A percentile compares a stretch with the other conserved stretches of the same genome.
Conservation (phyloP, 2,888 invertebrate species). For the Epinotia nisella region DNA sequence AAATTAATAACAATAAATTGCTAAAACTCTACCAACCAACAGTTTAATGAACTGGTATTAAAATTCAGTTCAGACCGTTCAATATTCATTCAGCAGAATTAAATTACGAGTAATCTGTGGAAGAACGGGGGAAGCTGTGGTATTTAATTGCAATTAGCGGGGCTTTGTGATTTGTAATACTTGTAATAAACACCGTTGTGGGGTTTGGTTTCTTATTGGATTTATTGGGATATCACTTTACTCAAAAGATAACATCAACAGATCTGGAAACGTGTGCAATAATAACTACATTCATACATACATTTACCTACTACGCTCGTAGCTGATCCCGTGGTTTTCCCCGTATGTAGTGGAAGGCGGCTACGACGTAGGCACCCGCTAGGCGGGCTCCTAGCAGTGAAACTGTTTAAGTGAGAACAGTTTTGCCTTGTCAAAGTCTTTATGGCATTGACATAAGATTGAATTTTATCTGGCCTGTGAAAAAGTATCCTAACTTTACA, state of each 20-base stretch:
- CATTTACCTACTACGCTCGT: too few species aligned
- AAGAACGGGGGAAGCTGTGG: slow-evolving; percentile 21
- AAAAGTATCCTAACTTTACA: too few species aligned
- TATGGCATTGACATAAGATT: too few species aligned
- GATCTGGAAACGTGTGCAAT: too few species aligned
- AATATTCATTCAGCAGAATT: slow-evolving; percentile 40
- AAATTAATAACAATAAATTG: slow-evolving; percentile 34
- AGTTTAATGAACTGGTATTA: slow-evolving; percentile 42
- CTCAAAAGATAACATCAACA: background rate
- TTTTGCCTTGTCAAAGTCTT: too few species aligned
- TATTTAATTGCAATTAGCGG: slow-evolving; percentile 40
- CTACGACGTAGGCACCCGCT: too few species aligned
- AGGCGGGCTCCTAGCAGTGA: too few species aligned
- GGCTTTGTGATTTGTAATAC: background rate
- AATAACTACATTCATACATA: too few species aligned
- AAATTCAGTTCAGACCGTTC: slow-evolving; percentile 37
- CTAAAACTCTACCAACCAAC: slow-evolving; percentile 25
- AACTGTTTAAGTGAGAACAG: too few species aligned
- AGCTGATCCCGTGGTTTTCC: too few species aligned
- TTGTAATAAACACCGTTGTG: background rate
- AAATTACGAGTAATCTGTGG: slow-evolving; percentile 36
- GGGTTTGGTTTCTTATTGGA: background rate
- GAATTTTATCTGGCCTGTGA: too few species aligned
- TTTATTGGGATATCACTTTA: slow-evolving; percentile 6
- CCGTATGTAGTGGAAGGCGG: too few species aligned